Conservation (phyloP, 2,888 invertebrate species). For the Heliconius erato region DNA sequence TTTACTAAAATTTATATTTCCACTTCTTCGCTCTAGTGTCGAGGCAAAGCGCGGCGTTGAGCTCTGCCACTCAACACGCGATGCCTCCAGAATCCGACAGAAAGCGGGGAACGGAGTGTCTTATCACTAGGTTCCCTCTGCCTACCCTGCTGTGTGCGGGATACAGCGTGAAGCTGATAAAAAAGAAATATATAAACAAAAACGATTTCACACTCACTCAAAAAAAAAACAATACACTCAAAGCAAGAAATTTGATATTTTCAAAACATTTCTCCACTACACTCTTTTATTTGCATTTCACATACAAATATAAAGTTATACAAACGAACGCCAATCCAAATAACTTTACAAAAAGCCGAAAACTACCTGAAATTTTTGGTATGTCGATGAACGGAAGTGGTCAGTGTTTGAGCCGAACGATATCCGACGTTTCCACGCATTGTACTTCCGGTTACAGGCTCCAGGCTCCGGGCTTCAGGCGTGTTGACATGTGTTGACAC, state of each 20-base stretch:
- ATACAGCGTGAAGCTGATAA: too few relatives aligned
- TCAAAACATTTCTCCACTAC: not conserved
- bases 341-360: not conserved
- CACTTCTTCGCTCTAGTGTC: too few relatives aligned
- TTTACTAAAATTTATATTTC: too few relatives aligned
- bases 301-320: not conserved
- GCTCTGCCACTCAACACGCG: too few relatives aligned
- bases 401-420: slow-evolving; percentile 22
- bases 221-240: too few relatives aligned
- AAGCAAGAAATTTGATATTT: not conserved
- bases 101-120: too few relatives aligned
- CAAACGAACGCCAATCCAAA: not conserved
- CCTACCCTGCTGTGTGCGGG: too few relatives aligned
- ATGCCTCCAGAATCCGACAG: too few relatives aligned
- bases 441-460: slow-evolving; percentile 8
- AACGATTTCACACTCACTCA: too few relatives aligned
- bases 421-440: slow-evolving; percentile 27
- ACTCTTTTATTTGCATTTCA: not conserved
- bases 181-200: not conserved
- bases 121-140: too few relatives aligned
- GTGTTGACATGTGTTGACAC: slow-evolving; percentile 25
- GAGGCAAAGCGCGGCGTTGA: too few relatives aligned
- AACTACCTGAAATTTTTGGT: not conserved
- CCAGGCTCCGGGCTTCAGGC: not conserved
- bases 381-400: slow-evolving; percentile 23